A percentile compares a stretch with the other conserved stretches of the same genome.
Evolutionary conservation across 1,140 invertebrate genomes (phyloP).

Genomic region (Callitettix versicolor): DNA sequence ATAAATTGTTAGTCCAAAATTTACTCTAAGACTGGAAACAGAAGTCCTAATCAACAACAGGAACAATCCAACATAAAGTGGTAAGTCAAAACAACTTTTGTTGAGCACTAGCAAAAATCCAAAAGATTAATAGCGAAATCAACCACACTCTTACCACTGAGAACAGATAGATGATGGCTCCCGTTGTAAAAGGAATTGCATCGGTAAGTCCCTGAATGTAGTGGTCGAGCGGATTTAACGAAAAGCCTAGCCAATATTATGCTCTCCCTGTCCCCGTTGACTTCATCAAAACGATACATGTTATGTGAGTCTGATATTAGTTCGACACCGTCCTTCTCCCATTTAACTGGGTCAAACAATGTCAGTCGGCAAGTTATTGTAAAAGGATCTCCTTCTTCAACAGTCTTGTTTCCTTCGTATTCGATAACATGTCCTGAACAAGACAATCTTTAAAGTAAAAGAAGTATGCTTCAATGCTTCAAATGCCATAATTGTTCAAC

Average conservation of each 20-base stretch:
- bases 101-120: no score
- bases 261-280: background rate
- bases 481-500: no score
- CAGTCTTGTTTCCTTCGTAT: conserved; percentile 18
- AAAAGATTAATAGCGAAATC: background rate
- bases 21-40: no score
- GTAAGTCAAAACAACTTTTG: no score
- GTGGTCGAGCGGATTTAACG: conserved; percentile 12
- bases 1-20: no score
- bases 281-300: conserved; percentile 7
- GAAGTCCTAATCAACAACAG: no score
- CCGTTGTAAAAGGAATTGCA: conserved; percentile 20
- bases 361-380: conserved; percentile 21
- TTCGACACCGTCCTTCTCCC: conserved; percentile 18
- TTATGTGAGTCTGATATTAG: conserved; percentile 10
- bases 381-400: conserved; percentile 21
- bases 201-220: conserved; percentile 19
- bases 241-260: conserved; percentile 15
- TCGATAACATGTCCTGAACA: background rate
- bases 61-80: no score
- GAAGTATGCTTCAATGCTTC: no score
- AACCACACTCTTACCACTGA: conserved; percentile 19
- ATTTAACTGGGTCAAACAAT: conserved; percentile 21
- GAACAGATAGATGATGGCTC: conserved; percentile 18
- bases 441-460: no score